These are phyloP conservation scores for Catharus bicknelli DNA, from an alignment of 2,113 vertebrate genomes.

Conservation along the genomic window DNA sequence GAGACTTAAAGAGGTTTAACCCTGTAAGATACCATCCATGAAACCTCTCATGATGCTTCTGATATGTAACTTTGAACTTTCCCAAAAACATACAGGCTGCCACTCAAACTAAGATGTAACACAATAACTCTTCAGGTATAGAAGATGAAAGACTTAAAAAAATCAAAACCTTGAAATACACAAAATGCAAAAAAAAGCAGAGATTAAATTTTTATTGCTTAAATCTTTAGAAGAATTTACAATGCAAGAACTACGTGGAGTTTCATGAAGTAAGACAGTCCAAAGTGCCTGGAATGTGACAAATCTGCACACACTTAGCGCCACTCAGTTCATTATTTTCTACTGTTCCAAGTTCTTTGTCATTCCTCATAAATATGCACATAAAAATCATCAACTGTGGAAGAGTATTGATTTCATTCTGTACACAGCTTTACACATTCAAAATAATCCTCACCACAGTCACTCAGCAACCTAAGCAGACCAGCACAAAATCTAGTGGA, in stretches of 20 bases:
- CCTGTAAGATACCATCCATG: not conserved
- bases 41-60: not conserved
- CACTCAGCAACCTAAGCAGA: not conserved
- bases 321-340: not conserved
- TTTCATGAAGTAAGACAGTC: not conserved
- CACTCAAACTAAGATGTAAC: not conserved
- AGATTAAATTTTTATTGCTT: not conserved
- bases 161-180: not conserved
- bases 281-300: not conserved
- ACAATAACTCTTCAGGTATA: not conserved
- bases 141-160: not conserved
- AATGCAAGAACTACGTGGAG: not conserved
- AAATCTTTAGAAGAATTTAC: not conserved
- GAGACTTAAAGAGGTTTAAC: not conserved
- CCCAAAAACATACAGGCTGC: not conserved
- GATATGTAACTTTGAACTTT: not conserved
- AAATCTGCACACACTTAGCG: not conserved
- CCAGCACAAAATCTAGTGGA: not conserved
- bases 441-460: not conserved
- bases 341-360: not conserved
- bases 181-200: not conserved
- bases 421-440: not conserved
- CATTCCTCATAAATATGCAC: not conserved
- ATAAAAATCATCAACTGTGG: not conserved
- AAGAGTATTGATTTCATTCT: not conserved